Evolutionary conservation across 2,888 invertebrate species (phyloP), one percentile per base, ranked within the genome.

Genomic region (Cheilosia variabilis): DNA sequence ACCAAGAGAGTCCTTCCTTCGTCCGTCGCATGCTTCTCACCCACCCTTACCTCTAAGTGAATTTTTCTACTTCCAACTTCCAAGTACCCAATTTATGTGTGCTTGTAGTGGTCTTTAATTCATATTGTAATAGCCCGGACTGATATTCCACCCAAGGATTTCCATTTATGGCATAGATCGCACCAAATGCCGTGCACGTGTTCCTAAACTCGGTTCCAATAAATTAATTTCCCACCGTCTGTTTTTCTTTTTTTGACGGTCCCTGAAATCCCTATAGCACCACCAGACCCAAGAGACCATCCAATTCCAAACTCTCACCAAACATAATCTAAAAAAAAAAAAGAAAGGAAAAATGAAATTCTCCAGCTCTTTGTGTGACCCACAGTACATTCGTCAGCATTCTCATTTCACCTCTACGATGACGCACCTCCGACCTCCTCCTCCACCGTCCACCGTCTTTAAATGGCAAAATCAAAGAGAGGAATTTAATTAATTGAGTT

Each of bases 401-500:
- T 27, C 43, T 60, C 6, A 31, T 55, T 31, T 41, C 55, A 31
- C 66, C 53, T 43, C 41, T 2, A 17, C 24, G 9, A n/a, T 43
- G 7, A 9, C 31, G 31, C 9, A 9, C 31, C 7, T 31, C 31
- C 7, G 7, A n/a, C 6, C 1, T 1, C 31, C 43, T 31, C 27
- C 4, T 27, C 27, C 27, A 2, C 2, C 27, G 5, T 5, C 5
- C 53, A 17, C 24, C 2, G 19, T 15, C 41, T 22, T 27, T 24
- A 45, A 57, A 15, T 19, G 41, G 62, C 22, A 37, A 50, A 43
- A 53, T 55, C 50, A 55, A 53, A 45, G 73, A 47, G 34, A 60
- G 65, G 52, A 71, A 82, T 78, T 78, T 68, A 78, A 82, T 78
- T 72, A 78, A 82, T 82, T 77, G 78, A 78, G 60, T 72, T 72